Base-by-base conservation (phyloP, 2,888 invertebrate species). In the Achlya flavicornis region DNA sequence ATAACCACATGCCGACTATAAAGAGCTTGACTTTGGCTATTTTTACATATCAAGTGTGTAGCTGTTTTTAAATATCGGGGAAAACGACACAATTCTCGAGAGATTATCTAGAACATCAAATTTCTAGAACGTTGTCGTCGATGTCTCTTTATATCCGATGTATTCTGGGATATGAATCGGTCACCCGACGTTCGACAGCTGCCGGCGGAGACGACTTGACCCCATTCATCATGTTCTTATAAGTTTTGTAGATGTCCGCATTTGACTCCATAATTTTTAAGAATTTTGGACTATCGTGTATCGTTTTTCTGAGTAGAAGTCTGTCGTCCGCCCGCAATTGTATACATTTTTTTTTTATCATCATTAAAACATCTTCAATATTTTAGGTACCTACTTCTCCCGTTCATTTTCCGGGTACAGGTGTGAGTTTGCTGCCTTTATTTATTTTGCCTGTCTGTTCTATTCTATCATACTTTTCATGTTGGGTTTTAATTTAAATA, bases 151-250 rank as follows among this genome's bases (percentile, higher is more conserved):
- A 83, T 84, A 86, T 75, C 85, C 77, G 80, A 84, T 88, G 84
- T 90, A 90, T 90, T 91, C 86, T 87, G 81, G 87, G 88, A 87
- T 81, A 76, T 75, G 84, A 83, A 86, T 85, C 84, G 85, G 84
- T 83, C 81, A 78, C 78, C 65, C 74, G 81, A 77, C 86, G 86
- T 90, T 91, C 90, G 88, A 91, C 90, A 90, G 88, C 87, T 86
- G 90, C 82, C 81, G 81, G 71, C 83, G 77, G 79, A 81, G 79
- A 80, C 77, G 74, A 81, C 77, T 76, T 80, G 91, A 79, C 90
- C 89, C 79, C 83, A 83, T 83, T 60, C 89, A 80, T 78, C 65
- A 71, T 75, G 71, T 76, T 74, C 75, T 67, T 63, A 65, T 69
- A 61, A 65, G 63, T 57, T 59, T 59, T 62, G 64, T 66, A 64